Evolutionary conservation across 2,888 invertebrate genomes (phyloP), one percentile per base, ranked within the genome.

Genomic region (Tetranychus piercei): DNA sequence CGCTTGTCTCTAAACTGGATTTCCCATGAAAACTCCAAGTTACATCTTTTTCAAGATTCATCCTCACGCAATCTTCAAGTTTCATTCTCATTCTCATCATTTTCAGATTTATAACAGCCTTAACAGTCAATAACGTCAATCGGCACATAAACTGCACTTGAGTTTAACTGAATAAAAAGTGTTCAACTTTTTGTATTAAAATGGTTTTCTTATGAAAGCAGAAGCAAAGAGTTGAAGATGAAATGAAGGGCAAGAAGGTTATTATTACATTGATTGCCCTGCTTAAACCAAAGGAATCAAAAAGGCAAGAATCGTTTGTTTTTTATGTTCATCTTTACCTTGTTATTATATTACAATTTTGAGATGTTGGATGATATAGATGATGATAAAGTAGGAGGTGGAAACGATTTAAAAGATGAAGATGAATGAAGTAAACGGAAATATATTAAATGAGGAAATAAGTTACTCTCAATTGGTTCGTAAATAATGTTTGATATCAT

Each of bases 361-460:
- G 5, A 34, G 34, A 34, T 34, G 34, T 34, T 34, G 34, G 5
- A 34, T 15, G 15, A 55, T 55, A 55, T 55, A 15, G 15, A 55
- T 55, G 55, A 55, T 15, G 55, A 55, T 55, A 55, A 55, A 34
- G 34, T 34, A 34, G 34, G 34, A 34, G 34, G 34, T 34, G 34
- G 34, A 34, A 5, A 34, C 5, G 34, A 34, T 34, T 34, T 34
- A 34, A 55, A 55, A 55, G 55, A 55, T 55, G 55, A 55, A 55
- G 55, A 55, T 55, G 55, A 55, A 55, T 15, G 15, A 55, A 15
- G 55, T 15, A 55, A 15, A 15, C 55, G 55, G 55, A 55, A 55
- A 55, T 55, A 55, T 55, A 55, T 55, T 55, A 55, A 55, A 55
- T 55, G 55, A 55, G 55, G 55, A 55, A 55, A 55, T 55, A 55